These are phyloP conservation scores for Pachydiplax longipennis DNA, from an alignment of 2,888 invertebrate genomes.

Conservation along the genomic window DNA sequence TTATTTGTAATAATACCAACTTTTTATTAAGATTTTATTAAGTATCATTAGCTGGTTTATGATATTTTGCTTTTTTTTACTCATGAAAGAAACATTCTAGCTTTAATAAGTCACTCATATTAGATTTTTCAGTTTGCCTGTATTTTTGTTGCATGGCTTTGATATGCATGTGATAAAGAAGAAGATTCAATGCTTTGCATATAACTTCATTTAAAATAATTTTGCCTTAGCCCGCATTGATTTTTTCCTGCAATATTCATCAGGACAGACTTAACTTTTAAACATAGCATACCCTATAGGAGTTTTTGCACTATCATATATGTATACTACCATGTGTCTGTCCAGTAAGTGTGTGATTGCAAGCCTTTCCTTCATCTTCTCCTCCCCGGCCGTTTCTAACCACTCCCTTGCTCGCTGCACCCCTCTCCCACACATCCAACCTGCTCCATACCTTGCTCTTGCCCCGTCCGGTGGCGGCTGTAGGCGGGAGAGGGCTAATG, in stretches of 20 bases:
- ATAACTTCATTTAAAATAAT: background rate
- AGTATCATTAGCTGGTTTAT: too few relatives aligned
- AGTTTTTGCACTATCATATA: background rate
- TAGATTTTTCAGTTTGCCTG: background rate
- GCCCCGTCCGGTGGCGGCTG: constrained; percentile 50
- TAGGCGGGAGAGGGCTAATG: constrained; percentile 74
- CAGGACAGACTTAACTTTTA: constrained; percentile 24
- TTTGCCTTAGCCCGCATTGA: background rate
- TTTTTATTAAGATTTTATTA: too few relatives aligned
- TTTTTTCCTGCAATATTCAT: background rate
- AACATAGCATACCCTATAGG: background rate
- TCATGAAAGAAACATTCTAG: too few relatives aligned
- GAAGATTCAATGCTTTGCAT: background rate
- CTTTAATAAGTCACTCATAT: too few relatives aligned
- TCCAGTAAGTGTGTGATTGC: constrained; percentile 43
- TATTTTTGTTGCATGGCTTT: background rate
- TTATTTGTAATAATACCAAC: too few relatives aligned
- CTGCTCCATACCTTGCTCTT: background rate
- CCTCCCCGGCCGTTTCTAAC: background rate
- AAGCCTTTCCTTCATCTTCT: constrained; percentile 36
- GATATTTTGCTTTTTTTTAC: too few relatives aligned
- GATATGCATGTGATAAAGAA: background rate
- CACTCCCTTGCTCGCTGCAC: background rate
- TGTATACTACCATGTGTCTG: constrained; percentile 36
- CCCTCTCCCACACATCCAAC: background rate